These are phyloP conservation scores for Panthera leo DNA, from an alignment of 2,113 vertebrate species.

Conservation along the genomic window DNA sequence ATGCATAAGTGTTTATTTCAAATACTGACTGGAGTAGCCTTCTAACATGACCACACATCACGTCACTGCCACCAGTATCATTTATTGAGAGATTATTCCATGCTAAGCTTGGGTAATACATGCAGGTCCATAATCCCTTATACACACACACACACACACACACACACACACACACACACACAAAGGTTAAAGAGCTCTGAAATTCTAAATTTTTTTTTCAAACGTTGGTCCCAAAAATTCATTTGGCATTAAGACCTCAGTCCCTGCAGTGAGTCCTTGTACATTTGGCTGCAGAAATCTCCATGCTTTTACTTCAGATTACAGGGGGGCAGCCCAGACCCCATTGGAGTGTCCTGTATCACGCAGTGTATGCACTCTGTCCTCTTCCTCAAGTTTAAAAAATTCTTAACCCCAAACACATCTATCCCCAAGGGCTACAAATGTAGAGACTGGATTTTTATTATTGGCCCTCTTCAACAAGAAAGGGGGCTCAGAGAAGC, in stretches of 20 bases:
- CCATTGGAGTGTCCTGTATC: background rate
- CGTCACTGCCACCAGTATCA: accelerated
- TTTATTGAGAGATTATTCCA: background rate
- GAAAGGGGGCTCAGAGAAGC: background rate
- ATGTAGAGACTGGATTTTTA: background rate
- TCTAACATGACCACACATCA: background rate
- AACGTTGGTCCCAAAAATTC: background rate
- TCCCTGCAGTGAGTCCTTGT: background rate
- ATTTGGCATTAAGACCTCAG: background rate
- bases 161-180: no score
- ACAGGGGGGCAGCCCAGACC: background rate
- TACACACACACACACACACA: background rate
- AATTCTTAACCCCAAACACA: background rate
- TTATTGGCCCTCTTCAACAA: background rate
- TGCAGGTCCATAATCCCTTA: background rate
- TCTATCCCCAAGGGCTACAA: background rate
- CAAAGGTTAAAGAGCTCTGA: background rate
- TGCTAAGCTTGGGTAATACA: background rate
- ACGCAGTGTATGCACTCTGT: background rate
- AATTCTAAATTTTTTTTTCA: background rate
- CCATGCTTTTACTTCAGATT: background rate
- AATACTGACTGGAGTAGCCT: background rate
- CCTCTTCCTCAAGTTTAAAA: background rate
- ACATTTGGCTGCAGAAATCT: background rate
- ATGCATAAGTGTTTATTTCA: background rate